A percentile compares a stretch with the other conserved stretches of the same genome.
phyloP scores from a whole-genome alignment of 2,797 vertebrate genomes.

The Botia almorhae region DNA sequence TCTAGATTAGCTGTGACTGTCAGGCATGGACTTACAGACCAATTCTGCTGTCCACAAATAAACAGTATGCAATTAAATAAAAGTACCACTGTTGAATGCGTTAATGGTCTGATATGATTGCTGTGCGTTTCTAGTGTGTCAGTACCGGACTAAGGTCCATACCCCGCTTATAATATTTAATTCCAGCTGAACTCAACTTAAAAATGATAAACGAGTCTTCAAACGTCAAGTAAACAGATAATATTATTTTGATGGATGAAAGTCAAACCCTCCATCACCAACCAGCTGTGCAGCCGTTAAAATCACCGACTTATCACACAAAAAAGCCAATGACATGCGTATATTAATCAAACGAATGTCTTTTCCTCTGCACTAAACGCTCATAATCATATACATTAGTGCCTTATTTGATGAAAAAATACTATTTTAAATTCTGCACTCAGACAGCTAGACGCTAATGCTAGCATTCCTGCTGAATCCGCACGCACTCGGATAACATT shows the following conservation, averaged over 20 bases:
- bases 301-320: not conserved
- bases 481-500: not conserved
- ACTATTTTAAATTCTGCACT: not conserved
- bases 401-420: not conserved
- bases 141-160: not conserved
- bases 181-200: not conserved
- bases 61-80: not conserved
- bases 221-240: constrained; percentile 2
- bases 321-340: constrained; percentile 7
- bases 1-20: constrained; percentile 27
- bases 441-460: constrained; percentile 17
- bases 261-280: constrained; percentile 41
- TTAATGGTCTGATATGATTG: constrained; percentile 23
- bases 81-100: not conserved
- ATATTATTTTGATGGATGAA: constrained; percentile 17
- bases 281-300: constrained; percentile 30
- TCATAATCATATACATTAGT: not conserved
- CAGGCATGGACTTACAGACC: not conserved
- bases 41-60: not conserved
- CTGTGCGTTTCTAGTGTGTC: not conserved
- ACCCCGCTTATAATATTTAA: not conserved
- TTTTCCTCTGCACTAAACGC: not conserved
- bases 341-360: not conserved
- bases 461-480: constrained; percentile 34
- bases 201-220: not conserved